phyloP scores from a whole-genome alignment of 2,113 vertebrate species.

The Microcebus jonahi region DNA sequence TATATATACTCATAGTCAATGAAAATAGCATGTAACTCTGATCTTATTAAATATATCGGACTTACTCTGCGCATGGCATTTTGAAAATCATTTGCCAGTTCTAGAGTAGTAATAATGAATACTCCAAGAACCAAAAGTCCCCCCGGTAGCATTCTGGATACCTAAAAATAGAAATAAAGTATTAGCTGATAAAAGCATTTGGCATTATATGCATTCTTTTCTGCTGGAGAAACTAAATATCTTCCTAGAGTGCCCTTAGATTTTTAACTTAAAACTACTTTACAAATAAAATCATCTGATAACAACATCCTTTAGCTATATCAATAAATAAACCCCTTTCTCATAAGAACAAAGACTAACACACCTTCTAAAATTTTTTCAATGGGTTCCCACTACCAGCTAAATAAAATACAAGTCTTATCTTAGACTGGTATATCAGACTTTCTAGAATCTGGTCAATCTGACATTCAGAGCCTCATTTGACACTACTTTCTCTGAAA shows the following conservation, averaged over 20 bases:
- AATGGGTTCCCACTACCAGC: neutral
- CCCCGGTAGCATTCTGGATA: slow-evolving; percentile 95
- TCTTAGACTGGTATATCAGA: neutral
- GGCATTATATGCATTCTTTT: neutral
- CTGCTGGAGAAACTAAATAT: slow-evolving; percentile 1
- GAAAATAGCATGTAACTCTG: slow-evolving; percentile 1
- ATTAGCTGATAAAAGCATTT: slow-evolving; percentile 43
- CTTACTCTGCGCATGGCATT: slow-evolving; percentile 89
- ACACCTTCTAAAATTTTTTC: neutral
- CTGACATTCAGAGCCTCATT: neutral
- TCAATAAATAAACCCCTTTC: neutral
- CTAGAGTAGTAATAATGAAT: slow-evolving; percentile 90
- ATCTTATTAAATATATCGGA: neutral
- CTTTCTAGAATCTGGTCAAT: neutral
- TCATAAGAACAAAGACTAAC: slow-evolving; percentile 7
- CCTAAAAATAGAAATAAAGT: slow-evolving; percentile 83
- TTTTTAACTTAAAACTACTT: slow-evolving; percentile 14
- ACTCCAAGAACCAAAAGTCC: slow-evolving; percentile 92
- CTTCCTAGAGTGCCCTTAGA: neutral
- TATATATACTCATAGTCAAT: neutral
- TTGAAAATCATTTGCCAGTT: slow-evolving; percentile 89
- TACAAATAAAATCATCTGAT: slow-evolving; percentile 11
- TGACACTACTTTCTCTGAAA: neutral
- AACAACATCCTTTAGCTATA: neutral
- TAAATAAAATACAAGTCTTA: slow-evolving; percentile 26